Percentiles rank a stretch among this genome's conserved stretches.
These are phyloP conservation scores for Plagodis dolabraria DNA, from an alignment of 2,888 invertebrate genomes.

Conservation along the genomic window DNA sequence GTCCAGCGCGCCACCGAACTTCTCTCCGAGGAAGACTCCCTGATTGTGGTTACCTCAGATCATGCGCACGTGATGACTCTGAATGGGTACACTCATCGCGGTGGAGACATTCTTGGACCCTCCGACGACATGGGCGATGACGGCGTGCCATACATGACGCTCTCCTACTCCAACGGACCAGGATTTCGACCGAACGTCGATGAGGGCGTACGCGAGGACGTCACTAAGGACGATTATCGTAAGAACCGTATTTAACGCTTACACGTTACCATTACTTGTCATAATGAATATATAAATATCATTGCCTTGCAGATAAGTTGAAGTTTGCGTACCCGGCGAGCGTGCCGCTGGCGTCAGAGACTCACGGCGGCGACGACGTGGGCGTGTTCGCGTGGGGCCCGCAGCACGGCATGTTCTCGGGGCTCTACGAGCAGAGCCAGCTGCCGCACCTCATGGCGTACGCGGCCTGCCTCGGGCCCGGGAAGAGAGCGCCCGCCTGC, in stretches of 20 bases:
- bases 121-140: conserved; percentile 73
- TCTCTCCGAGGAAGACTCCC: conserved; percentile 86
- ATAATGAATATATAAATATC: no score
- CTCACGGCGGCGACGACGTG: conserved; percentile 92
- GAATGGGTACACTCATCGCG: conserved; percentile 87
- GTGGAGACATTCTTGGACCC: conserved; percentile 66
- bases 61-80: conserved; percentile 90
- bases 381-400: conserved; percentile 89
- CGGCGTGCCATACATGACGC: conserved; percentile 83
- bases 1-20: conserved; percentile 74
- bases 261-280: no score
- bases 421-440: conserved; percentile 90
- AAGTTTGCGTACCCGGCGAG: conserved; percentile 65
- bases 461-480: conserved; percentile 88
- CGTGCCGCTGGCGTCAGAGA: conserved; percentile 85
- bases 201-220: conserved; percentile 71
- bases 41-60: conserved; percentile 91
- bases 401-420: conserved; percentile 89
- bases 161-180: conserved; percentile 87
- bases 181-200: conserved; percentile 69
- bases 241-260: conserved; percentile 29
- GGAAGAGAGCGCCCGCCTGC: conserved; percentile 51
- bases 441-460: conserved; percentile 91
- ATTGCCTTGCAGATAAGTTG: conserved; percentile 39
- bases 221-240: conserved; percentile 61